Evolutionary conservation across 2,888 invertebrate genomes (phyloP), one percentile per base, ranked within the genome.

Genomic region (Hoplodrina ambigua): DNA sequence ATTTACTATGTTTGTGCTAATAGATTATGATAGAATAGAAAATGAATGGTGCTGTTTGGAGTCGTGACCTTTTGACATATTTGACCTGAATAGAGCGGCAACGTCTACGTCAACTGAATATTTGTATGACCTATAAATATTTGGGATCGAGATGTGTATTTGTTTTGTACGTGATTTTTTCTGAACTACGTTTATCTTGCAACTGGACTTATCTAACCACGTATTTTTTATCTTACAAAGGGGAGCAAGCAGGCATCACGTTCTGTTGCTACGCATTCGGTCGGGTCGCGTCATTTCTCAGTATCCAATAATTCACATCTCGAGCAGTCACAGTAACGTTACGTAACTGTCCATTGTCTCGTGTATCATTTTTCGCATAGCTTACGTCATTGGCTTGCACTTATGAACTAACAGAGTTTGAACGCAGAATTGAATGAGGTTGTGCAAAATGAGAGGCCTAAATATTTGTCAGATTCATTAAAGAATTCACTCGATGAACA

Each of bases 311-410:
- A 68, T 56, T 56, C 70, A 58, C 62, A 77, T 72, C 68, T 74
- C 59, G 41, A 13, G 53, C 74, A 62, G 37, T 37, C 37, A 37
- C 72, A 73, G 70, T 64, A 69, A 62, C 44, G 58, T 81, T 80
- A 75, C 80, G 71, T 80, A 81, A 83, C 70, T 54, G 49, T 37
- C 69, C 63, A 83, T 83, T 83, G 83, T 83, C 62, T 77, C 30
- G 60, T 20, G 73, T 58, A 60, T 77, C 72, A 64, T 17, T 71
- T 79, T 79, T 69, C 72, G 66, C 53, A 75, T 20, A 52, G 19
- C 49, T 81, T 79, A 72, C 70, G 81, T 81, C 66, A 79, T 58
- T 7, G 37, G 3, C 17, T 63, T 70, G 75, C 78, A 81, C 69
- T 64, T 69, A 54, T 63, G 70, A 69, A 78, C 60, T 64, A 50